A percentile compares a stretch with the other conserved stretches of the same genome.
Conservation (phyloP, 2,113 vertebrate species). For the Pipra filicauda region DNA sequence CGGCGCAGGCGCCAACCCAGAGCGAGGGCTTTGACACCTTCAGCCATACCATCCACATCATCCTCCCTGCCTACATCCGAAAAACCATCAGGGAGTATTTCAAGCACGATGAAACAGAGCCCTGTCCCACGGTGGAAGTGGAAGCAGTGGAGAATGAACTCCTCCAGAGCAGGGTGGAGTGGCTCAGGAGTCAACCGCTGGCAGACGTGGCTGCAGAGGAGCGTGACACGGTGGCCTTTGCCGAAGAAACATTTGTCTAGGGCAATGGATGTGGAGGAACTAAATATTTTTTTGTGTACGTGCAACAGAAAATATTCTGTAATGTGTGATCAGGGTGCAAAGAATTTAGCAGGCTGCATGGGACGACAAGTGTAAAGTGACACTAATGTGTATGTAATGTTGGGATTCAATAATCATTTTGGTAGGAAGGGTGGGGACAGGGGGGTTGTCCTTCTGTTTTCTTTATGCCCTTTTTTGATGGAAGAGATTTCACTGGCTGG, state of each 20-base stretch:
- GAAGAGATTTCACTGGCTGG: background rate
- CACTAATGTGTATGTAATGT: background rate
- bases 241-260: conserved; percentile 71
- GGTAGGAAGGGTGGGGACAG: too few species aligned
- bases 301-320: conserved; percentile 11
- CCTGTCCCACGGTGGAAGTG: background rate
- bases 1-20: background rate
- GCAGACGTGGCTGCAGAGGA: background rate
- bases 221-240: background rate
- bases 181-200: conserved; percentile 14
- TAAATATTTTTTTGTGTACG: background rate
- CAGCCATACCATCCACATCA: conserved; percentile 73
- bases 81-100: conserved; percentile 75
- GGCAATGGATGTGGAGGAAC: background rate
- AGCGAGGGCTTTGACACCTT: background rate
- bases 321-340: conserved; percentile 13
- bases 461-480: background rate
- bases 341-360: background rate
- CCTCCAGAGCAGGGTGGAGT: conserved; percentile 48
- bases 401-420: background rate
- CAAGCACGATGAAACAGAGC: conserved; percentile 11
- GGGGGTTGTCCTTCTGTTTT: background rate
- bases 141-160: conserved; percentile 58
- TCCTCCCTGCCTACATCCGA: conserved; percentile 68
- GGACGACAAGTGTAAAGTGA: background rate